Evolutionary conservation across 2,888 invertebrate genomes (phyloP), one percentile per base, ranked within the genome.

Genomic region (Amiota mariae): DNA sequence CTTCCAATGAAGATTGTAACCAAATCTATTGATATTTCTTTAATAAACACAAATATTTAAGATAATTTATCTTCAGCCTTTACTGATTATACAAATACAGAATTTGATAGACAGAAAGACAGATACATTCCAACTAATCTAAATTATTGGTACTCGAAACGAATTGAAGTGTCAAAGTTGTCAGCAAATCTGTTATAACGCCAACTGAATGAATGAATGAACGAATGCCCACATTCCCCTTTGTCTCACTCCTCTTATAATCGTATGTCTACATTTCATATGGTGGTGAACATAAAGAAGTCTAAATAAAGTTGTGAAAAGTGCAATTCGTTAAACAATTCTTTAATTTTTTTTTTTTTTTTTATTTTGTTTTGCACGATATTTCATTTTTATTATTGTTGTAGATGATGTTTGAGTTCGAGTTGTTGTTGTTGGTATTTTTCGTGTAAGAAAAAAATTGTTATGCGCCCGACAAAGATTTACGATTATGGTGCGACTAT

Each of bases 401-500:
- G 59, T 54, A 54, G 1, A 54, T 15, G 54, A 15, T 54, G 54
- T 15, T 54, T 54, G 13, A 12, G 12, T 59, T 12, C 24, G 47
- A 49, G 47, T 66, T n/a, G 36, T 46, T 63, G 46, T 15, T 63
- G 13, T 11, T 63, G 12, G 8, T 49, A 18, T 36, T 48, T 66
- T 66, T 68, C 15, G 51, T 68, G 67, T 18, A 18, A 13, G 11
- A 59, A 66, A 54, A 68, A 54, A 77, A 78, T 48, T 72, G 51
- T 63, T 72, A 68, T 70, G 78, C 85, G 86, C 87, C 81, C 81
- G 85, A 81, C 84, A 85, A 87, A 87, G 88, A 87, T 87, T 87
- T 88, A 87, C 87, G 87, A 88, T 87, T 87, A 87, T 87, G 86
- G 85, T 81, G 80, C 80, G 88, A 85, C 87, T 88, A 87, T 87